Evolutionary conservation across 1,140 invertebrate genomes (phyloP), one percentile per base, ranked within the genome.

Genomic region (Atopsyche davidsoni): DNA sequence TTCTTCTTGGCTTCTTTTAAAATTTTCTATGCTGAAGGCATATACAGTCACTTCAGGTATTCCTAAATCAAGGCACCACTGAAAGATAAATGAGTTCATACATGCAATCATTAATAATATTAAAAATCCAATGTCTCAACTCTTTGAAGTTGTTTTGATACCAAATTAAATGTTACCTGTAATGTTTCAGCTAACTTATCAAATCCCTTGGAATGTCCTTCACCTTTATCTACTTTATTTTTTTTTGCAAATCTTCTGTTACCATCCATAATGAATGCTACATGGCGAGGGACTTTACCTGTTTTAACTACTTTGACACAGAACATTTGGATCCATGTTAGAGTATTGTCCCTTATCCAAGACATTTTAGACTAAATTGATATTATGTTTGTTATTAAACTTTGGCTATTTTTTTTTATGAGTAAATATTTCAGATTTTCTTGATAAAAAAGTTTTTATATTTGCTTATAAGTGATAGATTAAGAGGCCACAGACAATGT

Each of bases 1-100:
- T 79, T 99, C 97, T 52, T 96, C 87, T 65, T 84, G 67, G 41
- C 80, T 87, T 47, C 97, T 75, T 73, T 98, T 98, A 63, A 98
- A 99, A 72, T 99, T 99, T 75, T 99, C 96, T 68, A 99, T 98
- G 68, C 95, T 98, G 62, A 99, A 99, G 22, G 96, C 96, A 76
- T 98, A 99, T 7, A 98, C 89, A 6, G 96, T 99, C 0, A 99
- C 92, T 80, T 99, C 95, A 23, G 69, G 66, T 52, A 87, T 76
- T 16, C 82, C 84, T 43, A 86, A 67, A 61, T 86, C 82, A 44
- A 82, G 62, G 62, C 85, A 87, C 79, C 79, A 81, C 72, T 73
- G 60, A 57, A 71, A 60, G 13, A 34, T 43, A 48, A 46, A 32
- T 2, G 44, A 17, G 21, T 14, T 38, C 21, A 38, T 2, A 38